Conservation (phyloP, 2,888 invertebrate genomes). For the Dicyrtomina minuta region DNA sequence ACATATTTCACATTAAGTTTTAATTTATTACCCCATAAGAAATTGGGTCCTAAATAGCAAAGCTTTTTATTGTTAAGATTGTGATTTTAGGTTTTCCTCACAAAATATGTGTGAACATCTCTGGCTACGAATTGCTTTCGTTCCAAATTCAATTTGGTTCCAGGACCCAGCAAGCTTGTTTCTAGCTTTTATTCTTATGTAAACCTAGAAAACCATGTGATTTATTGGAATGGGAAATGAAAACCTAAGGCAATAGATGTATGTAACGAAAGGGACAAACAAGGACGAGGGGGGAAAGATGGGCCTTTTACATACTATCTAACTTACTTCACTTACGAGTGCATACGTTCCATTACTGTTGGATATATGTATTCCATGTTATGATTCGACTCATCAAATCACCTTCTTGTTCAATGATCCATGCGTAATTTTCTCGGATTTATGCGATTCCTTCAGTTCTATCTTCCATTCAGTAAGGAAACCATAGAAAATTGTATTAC, state of each 20-base stretch:
- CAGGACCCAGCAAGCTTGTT: too few species aligned
- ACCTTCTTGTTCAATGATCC: constrained; percentile 36
- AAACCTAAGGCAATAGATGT: not conserved
- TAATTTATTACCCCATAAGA: too few species aligned
- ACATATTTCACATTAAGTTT: too few species aligned
- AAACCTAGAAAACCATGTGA: constrained; percentile 3
- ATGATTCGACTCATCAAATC: not conserved
- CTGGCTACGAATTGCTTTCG: too few species aligned
- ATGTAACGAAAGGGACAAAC: not conserved
- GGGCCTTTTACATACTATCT: not conserved
- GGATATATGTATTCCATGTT: too few species aligned
- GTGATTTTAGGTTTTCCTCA: too few species aligned
- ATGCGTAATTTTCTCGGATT: constrained; percentile 36
- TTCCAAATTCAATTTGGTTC: too few species aligned
- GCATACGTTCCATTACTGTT: too few species aligned
- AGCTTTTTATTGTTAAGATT: too few species aligned
- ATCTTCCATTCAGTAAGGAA: not conserved
- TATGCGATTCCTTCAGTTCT: constrained; percentile 18
- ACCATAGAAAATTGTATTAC: too few species aligned
- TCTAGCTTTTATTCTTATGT: constrained; percentile 6
- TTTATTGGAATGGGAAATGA: constrained; percentile 26
- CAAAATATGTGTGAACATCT: too few species aligned
- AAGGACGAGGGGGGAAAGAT: not conserved
- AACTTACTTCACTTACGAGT: not conserved
- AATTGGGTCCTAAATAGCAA: too few species aligned